Percentiles rank a stretch among this genome's conserved stretches.
phyloP scores from a whole-genome alignment of 1,140 invertebrate genomes.

The Ceratosolen solmsi region DNA sequence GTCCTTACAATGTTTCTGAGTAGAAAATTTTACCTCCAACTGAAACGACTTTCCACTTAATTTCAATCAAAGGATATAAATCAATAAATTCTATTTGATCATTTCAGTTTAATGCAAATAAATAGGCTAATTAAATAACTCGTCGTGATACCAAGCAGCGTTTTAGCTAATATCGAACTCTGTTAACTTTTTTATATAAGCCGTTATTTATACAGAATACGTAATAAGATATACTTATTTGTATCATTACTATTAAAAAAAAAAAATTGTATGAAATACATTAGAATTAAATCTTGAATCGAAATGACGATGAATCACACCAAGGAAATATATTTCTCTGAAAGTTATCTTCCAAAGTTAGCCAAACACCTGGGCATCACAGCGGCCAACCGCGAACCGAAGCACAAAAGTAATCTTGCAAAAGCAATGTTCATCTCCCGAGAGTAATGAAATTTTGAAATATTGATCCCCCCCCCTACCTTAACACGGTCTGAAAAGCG shows the following conservation, averaged over 20 bases:
- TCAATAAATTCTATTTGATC: neutral
- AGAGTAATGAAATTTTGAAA: conserved; percentile 39
- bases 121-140: neutral
- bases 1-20: neutral
- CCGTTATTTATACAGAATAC: neutral
- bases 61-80: neutral
- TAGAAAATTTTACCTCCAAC: conserved; percentile 34
- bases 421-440: conserved; percentile 6
- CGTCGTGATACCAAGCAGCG: neutral
- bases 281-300: neutral
- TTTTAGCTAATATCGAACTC: neutral
- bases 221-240: too few relatives aligned
- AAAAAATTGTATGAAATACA: too few relatives aligned
- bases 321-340: neutral
- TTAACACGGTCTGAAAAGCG: neutral
- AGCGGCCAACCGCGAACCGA: neutral
- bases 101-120: neutral
- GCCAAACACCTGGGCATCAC: neutral
- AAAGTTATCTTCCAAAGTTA: neutral
- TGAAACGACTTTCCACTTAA: neutral
- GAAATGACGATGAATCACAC: neutral
- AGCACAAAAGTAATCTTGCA: neutral
- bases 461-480: conserved; percentile 17
- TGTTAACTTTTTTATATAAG: neutral
- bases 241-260: too few relatives aligned